Base-by-base conservation (phyloP, 2,113 vertebrate species). In the Oryzias celebensis region DNA sequence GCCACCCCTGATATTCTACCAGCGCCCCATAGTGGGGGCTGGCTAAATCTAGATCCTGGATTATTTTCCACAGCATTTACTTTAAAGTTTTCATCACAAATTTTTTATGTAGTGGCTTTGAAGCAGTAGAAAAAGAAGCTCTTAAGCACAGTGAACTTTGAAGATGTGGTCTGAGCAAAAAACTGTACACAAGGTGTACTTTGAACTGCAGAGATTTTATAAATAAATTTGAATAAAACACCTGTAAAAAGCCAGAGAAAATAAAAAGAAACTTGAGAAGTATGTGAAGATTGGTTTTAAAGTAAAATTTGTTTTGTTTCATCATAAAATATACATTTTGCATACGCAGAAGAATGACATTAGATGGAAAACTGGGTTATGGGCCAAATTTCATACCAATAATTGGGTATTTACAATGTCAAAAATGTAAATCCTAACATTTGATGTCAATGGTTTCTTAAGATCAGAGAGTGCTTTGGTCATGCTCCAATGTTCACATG, bases 31-130 rank as follows among this genome's bases (percentile, higher is more conserved):
- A 36, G 31, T 36, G 31, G 7, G 26, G 31, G 31, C 31, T 36
- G 31, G 31, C 31, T 36, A 36, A 36, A 36, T 36, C 31, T 8
- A 8, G 31, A 10, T 7, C 20, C 6, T 36, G 31, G 7, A 10
- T 36, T 5, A 24, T 31, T 61, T 53, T 14, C 20, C 5, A 51
- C 54, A 60, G 31, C 70, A 45, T 52, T 52, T 66, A 62, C 31
- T 67, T 70, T 71, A 7, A 59, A 65, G 3, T 58, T 77, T 79
- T 78, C 47, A 76, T 73, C 65, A 58, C 53, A 28, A 28, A 28
- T 4, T 28, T 28, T 12, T 10, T 12, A 36, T 12, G 36, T 36
- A 36, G 36, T 10, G 8, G 36, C 36, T 36, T 36, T 36, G 36
- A 36, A 36, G 36, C 8, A 12, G 36, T 0, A 13, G 36, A 10